Base-by-base conservation (phyloP, 2,797 vertebrate species). In the Melanotaenia trifasciata region DNA sequence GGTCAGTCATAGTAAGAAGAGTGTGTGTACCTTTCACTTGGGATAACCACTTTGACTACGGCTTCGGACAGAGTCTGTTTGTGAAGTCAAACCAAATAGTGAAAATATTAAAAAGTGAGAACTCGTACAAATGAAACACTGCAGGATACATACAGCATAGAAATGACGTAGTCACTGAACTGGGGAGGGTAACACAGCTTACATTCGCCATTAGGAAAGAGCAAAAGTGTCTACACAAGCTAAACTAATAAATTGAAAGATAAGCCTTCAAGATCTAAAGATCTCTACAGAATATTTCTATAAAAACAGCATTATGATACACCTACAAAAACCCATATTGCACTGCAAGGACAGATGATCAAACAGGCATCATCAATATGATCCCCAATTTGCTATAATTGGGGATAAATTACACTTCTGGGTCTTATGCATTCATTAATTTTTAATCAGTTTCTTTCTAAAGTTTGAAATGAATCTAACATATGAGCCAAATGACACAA, bases 11-110 rank as follows among this genome's bases (percentile, higher is more conserved):
- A 89, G 92, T 86, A 93, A 89, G 90, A 87, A 89, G 93, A 93
- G 90, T 92, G 92, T 92, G 92, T 91, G 93, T 95, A 96, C 95
- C 95, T 95, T 94, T 96, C 94, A 78, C 94, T 94, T 77, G 95
- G 95, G 94, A 96, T 95, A 93, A 96, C 95, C 95, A 96, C 95
- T 95, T 95, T 96, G 93, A 96, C 95, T 93, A 95, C 91, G 87
- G 95, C 95, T 93, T 96, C 94, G 90, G 95, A 95, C 94, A 96
- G 94, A 95, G 91, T 96, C 95, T 96, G 95, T 95, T 95, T 91
- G 91, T 94, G 93, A 94, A 94, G 94, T 94, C 93, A 95, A 93
- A 95, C 76, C 93, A 94, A 94, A 95, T 93, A 91, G 92, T 94
- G 84, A 93, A 89, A 91, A 92, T 93, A 94, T 93, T 93, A 90